These are phyloP conservation scores for Aproaerema taeniolella DNA, from an alignment of 2,888 invertebrate species.

Conservation along the genomic window DNA sequence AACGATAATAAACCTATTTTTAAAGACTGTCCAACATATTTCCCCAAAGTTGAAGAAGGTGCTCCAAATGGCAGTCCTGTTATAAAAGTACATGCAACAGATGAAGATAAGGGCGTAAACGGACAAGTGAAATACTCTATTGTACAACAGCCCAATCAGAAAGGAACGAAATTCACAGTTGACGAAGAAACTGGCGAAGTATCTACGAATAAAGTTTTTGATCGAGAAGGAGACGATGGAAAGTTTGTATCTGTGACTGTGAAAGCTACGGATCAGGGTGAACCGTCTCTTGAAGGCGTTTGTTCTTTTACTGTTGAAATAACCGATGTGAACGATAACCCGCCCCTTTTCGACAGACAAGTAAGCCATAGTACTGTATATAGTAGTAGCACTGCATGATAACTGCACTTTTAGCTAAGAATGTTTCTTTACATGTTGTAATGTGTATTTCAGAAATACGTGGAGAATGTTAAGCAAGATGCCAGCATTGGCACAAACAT, in stretches of 20 bases:
- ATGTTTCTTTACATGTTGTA: conserved; percentile 29
- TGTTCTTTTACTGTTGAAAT: conserved; percentile 99
- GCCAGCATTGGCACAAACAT: conserved; percentile 97
- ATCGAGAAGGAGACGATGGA: conserved; percentile 97
- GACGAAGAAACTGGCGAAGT: conserved; percentile 97
- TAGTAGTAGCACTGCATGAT: conserved; percentile 26
- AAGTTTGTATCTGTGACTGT: conserved; percentile 98
- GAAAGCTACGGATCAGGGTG: conserved; percentile 99
- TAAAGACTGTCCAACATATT: conserved; percentile 94
- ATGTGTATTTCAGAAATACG: conserved; percentile 89
- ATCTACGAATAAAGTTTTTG: conserved; percentile 96
- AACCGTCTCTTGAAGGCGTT: conserved; percentile 97
- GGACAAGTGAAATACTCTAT: conserved; percentile 98
- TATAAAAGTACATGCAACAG: conserved; percentile 95
- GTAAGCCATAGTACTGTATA: conserved; percentile 67
- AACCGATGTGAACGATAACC: conserved; percentile 98
- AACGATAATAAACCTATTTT: conserved; percentile 98
- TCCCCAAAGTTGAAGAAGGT: conserved; percentile 95
- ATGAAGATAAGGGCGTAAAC: conserved; percentile 97
- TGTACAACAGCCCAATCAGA: conserved; percentile 95
- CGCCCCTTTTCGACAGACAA: conserved; percentile 96
- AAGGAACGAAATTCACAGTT: conserved; percentile 96
- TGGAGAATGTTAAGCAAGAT: conserved; percentile 97
- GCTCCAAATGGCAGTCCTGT: conserved; percentile 96
- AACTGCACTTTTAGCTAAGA: conserved; percentile 24